Evolutionary conservation across 2,113 vertebrate genomes (phyloP).

Genomic region (Phyllopteryx taeniolatus): DNA sequence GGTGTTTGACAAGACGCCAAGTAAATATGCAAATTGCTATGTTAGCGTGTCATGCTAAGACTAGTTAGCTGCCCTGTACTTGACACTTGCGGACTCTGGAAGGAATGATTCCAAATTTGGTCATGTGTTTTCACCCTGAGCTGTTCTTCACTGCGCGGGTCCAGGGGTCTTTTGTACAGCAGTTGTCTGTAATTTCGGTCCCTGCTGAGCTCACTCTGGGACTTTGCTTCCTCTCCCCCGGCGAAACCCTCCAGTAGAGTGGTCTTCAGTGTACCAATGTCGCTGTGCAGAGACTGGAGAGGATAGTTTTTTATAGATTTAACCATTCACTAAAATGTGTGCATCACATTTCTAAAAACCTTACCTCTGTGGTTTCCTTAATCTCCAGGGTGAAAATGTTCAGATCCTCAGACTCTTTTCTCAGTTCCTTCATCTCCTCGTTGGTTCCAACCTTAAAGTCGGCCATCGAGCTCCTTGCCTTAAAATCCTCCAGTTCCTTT

Average conservation of each 20-base stretch:
- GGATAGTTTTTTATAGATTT: not conserved
- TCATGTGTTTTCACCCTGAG: conserved; percentile 81
- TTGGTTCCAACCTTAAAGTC: conserved; percentile 82
- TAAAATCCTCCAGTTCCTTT: conserved; percentile 91
- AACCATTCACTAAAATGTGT: not conserved
- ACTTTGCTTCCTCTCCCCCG: conserved; percentile 84
- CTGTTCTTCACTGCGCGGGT: conserved; percentile 89
- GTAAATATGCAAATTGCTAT: no score
- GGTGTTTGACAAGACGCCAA: no score
- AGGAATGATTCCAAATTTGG: not conserved
- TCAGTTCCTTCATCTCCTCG: conserved; percentile 84
- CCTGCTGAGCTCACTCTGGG: conserved; percentile 79
- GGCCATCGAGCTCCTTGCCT: conserved; percentile 76
- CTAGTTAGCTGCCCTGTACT: not conserved
- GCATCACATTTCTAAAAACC: not conserved
- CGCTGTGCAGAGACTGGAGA: conserved; percentile 83
- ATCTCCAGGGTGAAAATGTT: conserved; percentile 88
- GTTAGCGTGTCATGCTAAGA: no score
- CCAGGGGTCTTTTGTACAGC: conserved; percentile 90
- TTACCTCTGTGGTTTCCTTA: conserved; percentile 93
- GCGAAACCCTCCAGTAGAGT: conserved; percentile 89
- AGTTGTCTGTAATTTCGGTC: conserved; percentile 83
- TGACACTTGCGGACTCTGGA: not conserved
- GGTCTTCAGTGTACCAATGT: conserved; percentile 88
- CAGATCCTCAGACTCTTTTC: conserved; percentile 80